Base-by-base conservation (phyloP, 2,888 invertebrate species). In the Prosapia bicincta region DNA sequence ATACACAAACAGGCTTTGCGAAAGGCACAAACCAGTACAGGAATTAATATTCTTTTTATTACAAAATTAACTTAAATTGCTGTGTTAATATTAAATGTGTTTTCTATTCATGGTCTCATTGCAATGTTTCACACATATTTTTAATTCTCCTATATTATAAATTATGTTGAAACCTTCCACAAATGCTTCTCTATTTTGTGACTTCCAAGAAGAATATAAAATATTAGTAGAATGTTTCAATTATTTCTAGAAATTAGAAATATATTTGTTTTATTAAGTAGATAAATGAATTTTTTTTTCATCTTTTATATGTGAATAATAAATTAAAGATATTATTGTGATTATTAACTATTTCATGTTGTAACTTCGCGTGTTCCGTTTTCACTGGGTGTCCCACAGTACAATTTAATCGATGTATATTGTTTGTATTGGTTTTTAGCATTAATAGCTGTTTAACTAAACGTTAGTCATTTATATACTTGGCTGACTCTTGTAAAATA, bases 11-110 rank as follows among this genome's bases (percentile, higher is more conserved):
- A 20, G n/a, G 54, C 54, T 26, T 43, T 74, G 69, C 66, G 28
- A 32, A 69, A 69, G 69, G 74, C 74, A 74, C 74, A 74, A n/a
- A n/a, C n/a, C n/a, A 74, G 65, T 74, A 69, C 69, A 24, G 65
- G 74, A n/a, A n/a, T n/a, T n/a, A n/a, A n/a, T n/a, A n/a, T n/a
- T n/a, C n/a, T n/a, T n/a, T n/a, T n/a, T n/a, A n/a, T n/a, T n/a
- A n/a, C n/a, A n/a, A n/a, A n/a, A n/a, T n/a, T n/a, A n/a, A n/a
- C n/a, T n/a, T n/a, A n/a, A n/a, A n/a, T n/a, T n/a, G n/a, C n/a
- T n/a, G n/a, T n/a, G n/a, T n/a, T n/a, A n/a, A n/a, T n/a, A n/a
- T n/a, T n/a, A n/a, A n/a, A n/a, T n/a, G n/a, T n/a, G n/a, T n/a
- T n/a, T n/a, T n/a, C n/a, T n/a, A n/a, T n/a, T n/a, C n/a, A n/a